Conservation (phyloP, 2,888 invertebrate genomes). For the Xestia xanthographa region DNA sequence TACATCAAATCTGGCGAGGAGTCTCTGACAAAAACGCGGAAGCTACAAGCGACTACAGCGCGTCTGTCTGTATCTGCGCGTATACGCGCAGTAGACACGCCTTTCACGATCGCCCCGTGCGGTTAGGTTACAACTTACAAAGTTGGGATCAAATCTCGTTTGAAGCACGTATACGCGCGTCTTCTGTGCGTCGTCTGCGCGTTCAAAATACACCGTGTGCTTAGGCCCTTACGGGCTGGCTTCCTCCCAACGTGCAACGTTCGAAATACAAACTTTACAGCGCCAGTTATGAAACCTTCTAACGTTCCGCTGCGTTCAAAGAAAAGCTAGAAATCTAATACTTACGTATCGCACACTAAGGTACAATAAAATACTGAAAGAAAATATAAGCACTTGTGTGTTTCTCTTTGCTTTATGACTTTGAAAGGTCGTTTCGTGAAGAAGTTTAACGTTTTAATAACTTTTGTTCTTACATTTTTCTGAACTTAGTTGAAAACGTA, state of each 20-base stretch:
- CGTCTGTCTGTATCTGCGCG: no score
- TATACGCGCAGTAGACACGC: no score
- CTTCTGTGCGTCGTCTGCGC: no score
- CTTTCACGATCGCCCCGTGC: no score
- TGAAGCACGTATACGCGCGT: no score
- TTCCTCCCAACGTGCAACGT: conserved; percentile 62
- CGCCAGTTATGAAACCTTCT: conserved; percentile 52
- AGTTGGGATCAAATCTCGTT: no score
- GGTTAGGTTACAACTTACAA: no score
- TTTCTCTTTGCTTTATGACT: conserved; percentile 45
- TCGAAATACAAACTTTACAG: conserved; percentile 53
- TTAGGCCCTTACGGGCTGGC: conserved; percentile 62
- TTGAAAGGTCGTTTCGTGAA: conserved; percentile 21
- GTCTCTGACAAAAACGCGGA: no score
- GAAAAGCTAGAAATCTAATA: conserved; percentile 45
- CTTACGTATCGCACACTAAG: conserved; percentile 28
- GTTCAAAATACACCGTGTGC: no score
- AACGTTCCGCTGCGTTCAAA: conserved; percentile 29
- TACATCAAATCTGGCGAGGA: no score
- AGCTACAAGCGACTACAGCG: no score
- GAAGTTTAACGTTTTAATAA: conserved; percentile 29
- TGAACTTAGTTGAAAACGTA: conserved; percentile 11
- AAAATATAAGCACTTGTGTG: conserved; percentile 51
- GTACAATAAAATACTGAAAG: conserved; percentile 49
- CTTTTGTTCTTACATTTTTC: conserved; percentile 17